Base-by-base conservation (phyloP, 2,113 vertebrate genomes). In the Eira barbara region DNA sequence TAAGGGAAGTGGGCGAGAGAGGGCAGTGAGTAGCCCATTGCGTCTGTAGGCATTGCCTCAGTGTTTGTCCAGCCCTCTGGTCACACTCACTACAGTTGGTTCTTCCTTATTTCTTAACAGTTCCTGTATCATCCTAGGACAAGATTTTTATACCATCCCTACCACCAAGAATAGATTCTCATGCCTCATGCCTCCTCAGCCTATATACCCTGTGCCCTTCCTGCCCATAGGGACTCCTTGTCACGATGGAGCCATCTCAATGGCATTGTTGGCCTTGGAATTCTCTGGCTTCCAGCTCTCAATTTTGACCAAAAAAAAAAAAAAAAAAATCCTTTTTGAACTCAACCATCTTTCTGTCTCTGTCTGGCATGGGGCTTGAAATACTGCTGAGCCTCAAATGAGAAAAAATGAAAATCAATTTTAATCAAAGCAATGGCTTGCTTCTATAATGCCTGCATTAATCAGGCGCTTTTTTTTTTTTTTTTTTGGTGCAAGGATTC, bases 391-490 rank as follows among this genome's bases (percentile, higher is more conserved):
- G 17, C n/a, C 42, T 82, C 27, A 92, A 94, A 91, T 86, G 59
- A 97, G 63, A 91, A 95, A 95, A 85, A 94, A 55, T 55, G 8
- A 96, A 97, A 95, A 97, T 95, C 39, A 55, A 96, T 97, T 96
- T 96, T 63, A 90, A 90, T 94, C 84, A 76, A 96, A n/a, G 45
- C 36, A 39, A 59, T 47, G 36, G 9, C 21, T 84, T 92, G 42
- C 36, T 87, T 91, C 69, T 87, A 17, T 23, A 71, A 76, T 74
- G 34, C 18, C 69, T 90, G 97, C 83, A 95, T 96, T 95, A 81
- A 94, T 93, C 90, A 74, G 12, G 3, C 39, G 4, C 7, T 47
- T 47, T 47, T 47, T 47, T 87, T 55, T 55, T 55, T 18, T 59
- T 31, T 71, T 67, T 6, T 67, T 34, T 18, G 1, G 6, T 67